A percentile compares a stretch with the other conserved stretches of the same genome.
These are phyloP conservation scores for Cryptophagus acutangulus DNA, from an alignment of 2,888 invertebrate genomes.

Conservation along the genomic window DNA sequence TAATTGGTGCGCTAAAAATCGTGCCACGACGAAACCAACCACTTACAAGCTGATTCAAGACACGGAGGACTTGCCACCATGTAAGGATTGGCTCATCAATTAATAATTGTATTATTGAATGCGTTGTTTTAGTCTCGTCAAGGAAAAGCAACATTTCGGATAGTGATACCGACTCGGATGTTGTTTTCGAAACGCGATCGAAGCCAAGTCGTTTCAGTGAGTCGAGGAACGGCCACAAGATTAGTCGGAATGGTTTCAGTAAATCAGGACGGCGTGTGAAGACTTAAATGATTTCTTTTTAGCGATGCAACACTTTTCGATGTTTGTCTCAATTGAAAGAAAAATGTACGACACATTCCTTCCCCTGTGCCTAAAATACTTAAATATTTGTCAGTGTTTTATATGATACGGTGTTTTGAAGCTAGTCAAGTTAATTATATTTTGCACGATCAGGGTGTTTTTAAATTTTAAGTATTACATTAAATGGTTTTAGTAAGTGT, in stretches of 20 bases:
- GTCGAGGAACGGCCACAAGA: conserved; percentile 55
- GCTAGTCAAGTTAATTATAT: too few relatives aligned
- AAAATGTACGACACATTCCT: conserved; percentile 2
- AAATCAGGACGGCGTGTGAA: conserved; percentile 52
- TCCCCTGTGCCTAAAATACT: conserved; percentile 1
- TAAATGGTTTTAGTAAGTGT: too few relatives aligned
- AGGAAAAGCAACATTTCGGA: conserved; percentile 66
- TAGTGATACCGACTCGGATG: conserved; percentile 80
- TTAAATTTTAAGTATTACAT: too few relatives aligned
- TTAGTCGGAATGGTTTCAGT: conserved; percentile 55
- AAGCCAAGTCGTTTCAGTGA: conserved; percentile 53
- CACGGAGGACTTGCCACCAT: conserved; percentile 60
- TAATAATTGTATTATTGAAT: conserved; percentile 22
- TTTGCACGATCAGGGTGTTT: too few relatives aligned
- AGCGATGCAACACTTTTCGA: not conserved
- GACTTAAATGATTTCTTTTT: conserved; percentile 45
- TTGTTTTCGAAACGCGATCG: conserved; percentile 71
- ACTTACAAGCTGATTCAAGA: conserved; percentile 70
- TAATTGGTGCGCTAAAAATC: conserved; percentile 50
- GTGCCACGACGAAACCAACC: conserved; percentile 53
- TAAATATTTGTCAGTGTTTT: not conserved
- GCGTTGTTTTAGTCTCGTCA: conserved; percentile 55
- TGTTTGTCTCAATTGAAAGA: too few relatives aligned
- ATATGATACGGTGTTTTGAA: too few relatives aligned
- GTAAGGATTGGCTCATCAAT: conserved; percentile 45